phyloP scores from a whole-genome alignment of 2,113 vertebrate species.

The Chroicocephalus ridibundus region DNA sequence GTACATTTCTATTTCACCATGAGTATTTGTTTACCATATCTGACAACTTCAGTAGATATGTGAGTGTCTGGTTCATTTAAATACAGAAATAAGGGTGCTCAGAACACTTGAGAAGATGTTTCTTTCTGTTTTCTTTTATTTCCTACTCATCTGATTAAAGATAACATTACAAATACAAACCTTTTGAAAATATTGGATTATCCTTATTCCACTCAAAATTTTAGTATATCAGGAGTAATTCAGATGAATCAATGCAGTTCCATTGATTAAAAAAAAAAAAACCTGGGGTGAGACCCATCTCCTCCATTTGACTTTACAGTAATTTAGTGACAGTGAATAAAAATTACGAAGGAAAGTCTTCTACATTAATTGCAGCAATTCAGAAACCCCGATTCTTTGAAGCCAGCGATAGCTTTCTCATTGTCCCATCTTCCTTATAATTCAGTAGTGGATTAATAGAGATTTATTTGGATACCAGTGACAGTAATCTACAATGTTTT shows the following conservation, averaged over 20 bases:
- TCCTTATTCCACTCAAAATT: neutral
- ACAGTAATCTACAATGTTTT: neutral
- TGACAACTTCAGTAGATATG: neutral
- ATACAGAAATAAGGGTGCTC: neutral
- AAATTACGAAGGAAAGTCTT: neutral
- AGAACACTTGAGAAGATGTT: neutral
- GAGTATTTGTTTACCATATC: neutral
- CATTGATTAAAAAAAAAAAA: neutral
- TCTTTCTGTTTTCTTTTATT: neutral
- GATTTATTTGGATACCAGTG: neutral
- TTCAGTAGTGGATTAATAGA: neutral
- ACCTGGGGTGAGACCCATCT: neutral
- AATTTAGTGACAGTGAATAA: neutral
- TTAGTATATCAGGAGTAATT: neutral
- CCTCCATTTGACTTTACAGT: neutral
- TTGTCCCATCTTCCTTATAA: neutral
- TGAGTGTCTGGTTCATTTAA: neutral
- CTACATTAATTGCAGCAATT: neutral
- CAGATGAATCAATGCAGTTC: neutral
- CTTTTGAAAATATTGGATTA: neutral
- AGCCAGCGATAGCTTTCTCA: neutral
- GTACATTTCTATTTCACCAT: neutral
- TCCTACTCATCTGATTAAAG: neutral
- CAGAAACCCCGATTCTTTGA: neutral
- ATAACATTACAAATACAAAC: neutral